Evolutionary conservation across 2,113 vertebrate species (phyloP).

Genomic region (Xerus inauris): DNA sequence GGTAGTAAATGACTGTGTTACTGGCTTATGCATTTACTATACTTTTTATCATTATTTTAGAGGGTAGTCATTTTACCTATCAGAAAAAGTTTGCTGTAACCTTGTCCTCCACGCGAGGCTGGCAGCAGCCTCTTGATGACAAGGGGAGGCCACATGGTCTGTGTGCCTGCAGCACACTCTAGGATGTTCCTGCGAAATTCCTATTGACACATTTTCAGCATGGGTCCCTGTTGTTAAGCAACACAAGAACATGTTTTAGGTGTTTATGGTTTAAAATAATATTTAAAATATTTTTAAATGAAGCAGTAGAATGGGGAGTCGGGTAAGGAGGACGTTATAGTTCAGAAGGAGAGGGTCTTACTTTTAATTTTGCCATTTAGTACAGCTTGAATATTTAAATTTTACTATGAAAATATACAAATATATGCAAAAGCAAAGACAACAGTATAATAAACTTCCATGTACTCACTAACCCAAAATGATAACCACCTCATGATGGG

Average conservation of each 20-base stretch:
- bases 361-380: neutral
- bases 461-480: neutral
- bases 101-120: neutral
- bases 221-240: neutral
- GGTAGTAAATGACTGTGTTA: too few relatives aligned
- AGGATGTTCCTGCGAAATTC: too few relatives aligned
- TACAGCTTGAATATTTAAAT: neutral
- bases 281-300: neutral
- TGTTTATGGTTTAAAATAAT: neutral
- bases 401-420: constrained; percentile 4
- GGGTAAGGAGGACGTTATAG: neutral
- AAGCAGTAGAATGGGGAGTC: neutral
- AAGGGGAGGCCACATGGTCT: too few relatives aligned
- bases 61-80: neutral
- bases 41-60: neutral
- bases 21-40: neutral
- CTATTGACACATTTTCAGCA: neutral
- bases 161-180: too few relatives aligned
- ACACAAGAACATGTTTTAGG: neutral
- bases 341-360: neutral
- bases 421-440: neutral
- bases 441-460: neutral
- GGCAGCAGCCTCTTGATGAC: neutral
- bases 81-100: neutral
- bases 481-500: neutral